Evolutionary conservation across 2,888 invertebrate genomes (phyloP).

Genomic region (Lordiphosa andalusiaca): DNA sequence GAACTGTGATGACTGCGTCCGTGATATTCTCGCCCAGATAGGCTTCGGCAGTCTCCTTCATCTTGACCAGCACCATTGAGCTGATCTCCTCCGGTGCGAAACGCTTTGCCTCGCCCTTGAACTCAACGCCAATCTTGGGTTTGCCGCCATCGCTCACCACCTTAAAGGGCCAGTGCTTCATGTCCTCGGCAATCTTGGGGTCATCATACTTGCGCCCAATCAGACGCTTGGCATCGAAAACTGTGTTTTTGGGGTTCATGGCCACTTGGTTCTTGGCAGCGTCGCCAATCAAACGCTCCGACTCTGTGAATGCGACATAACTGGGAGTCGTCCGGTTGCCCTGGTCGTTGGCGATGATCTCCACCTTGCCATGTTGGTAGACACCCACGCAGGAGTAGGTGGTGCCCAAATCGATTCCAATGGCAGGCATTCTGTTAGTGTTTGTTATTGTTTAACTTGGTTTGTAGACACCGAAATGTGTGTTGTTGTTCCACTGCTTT

Average conservation of each 20-base stretch:
- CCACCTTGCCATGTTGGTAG: constrained; percentile 90
- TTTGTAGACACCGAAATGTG: background rate
- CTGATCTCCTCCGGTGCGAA: constrained; percentile 94
- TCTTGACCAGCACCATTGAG: constrained; percentile 94
- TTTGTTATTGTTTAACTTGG: constrained; percentile 3
- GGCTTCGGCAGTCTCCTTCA: constrained; percentile 94
- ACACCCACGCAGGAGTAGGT: constrained; percentile 90
- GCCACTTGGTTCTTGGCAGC: constrained; percentile 92
- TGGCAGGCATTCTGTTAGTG: constrained; percentile 80
- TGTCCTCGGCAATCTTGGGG: constrained; percentile 92
- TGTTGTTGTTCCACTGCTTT: background rate
- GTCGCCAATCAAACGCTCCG: constrained; percentile 86
- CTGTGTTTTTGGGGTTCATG: constrained; percentile 94
- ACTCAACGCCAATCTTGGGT: constrained; percentile 90
- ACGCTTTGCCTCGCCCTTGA: constrained; percentile 92
- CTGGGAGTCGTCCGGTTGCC: constrained; percentile 82
- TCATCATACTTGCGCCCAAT: constrained; percentile 96
- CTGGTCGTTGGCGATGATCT: constrained; percentile 91
- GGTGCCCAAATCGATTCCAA: constrained; percentile 82
- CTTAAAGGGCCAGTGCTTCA: constrained; percentile 97
- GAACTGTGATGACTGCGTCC: constrained; percentile 93
- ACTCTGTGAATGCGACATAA: constrained; percentile 89
- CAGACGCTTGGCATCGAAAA: constrained; percentile 96
- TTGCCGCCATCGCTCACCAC: constrained; percentile 90
- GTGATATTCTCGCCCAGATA: constrained; percentile 90